A percentile compares a stretch with the other conserved stretches of the same genome.
phyloP scores from a whole-genome alignment of 2,888 invertebrate species.

The Nephrotoma appendiculata region DNA sequence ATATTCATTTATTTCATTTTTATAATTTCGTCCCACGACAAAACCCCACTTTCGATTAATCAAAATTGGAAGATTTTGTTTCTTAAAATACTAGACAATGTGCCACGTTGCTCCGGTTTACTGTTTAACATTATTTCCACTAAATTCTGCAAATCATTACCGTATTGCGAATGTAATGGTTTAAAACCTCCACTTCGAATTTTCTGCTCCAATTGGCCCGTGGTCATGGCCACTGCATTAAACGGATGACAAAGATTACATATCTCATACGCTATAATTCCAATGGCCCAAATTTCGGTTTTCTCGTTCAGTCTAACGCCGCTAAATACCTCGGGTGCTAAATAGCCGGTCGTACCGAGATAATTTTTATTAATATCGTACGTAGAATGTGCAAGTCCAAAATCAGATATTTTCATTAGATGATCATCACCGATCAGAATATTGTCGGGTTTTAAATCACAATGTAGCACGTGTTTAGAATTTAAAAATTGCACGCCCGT shows the following conservation, averaged over 20 bases:
- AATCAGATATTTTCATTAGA: slow-evolving; percentile 13
- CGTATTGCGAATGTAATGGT: too few species aligned
- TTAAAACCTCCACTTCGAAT: neutral
- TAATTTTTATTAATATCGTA: slow-evolving; percentile 16
- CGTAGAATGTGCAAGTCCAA: slow-evolving; percentile 15
- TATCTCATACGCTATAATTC: slow-evolving; percentile 49
- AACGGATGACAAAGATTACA: slow-evolving; percentile 13
- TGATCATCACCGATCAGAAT: slow-evolving; percentile 10
- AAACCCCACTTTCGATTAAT: too few species aligned
- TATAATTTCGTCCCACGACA: too few species aligned
- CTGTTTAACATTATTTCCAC: too few species aligned
- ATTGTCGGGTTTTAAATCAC: slow-evolving; percentile 15
- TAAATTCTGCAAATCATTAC: too few species aligned
- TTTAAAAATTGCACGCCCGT: slow-evolving; percentile 30
- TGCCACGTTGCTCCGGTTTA: too few species aligned
- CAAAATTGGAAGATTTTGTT: too few species aligned
- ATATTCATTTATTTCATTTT: too few species aligned
- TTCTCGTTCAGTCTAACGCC: slow-evolving; percentile 46
- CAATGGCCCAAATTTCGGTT: slow-evolving; percentile 50
- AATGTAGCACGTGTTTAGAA: slow-evolving; percentile 20
- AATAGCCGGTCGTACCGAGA: slow-evolving; percentile 44
- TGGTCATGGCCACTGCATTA: neutral
- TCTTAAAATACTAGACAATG: too few species aligned
- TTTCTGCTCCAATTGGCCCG: neutral
- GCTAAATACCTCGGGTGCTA: slow-evolving; percentile 48